Percentiles rank a stretch among this genome's conserved stretches.
phyloP scores from a whole-genome alignment of 2,888 invertebrate species.

The Apocheima hispidaria region DNA sequence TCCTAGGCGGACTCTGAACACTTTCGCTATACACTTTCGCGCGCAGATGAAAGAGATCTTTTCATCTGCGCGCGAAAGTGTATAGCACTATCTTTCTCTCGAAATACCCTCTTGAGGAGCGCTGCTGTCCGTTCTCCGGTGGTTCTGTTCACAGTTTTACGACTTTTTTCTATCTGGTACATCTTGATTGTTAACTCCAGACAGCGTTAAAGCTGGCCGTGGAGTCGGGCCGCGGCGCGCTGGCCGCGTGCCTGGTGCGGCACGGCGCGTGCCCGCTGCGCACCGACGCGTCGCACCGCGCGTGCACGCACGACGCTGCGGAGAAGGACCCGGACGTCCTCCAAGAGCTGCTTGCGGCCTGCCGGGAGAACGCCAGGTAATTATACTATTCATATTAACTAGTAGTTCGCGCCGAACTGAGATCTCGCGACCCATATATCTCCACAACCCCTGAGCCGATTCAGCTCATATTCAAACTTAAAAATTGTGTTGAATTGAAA shows the following conservation, averaged over 20 bases:
- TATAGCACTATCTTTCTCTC: too few relatives aligned
- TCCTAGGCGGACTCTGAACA: too few relatives aligned
- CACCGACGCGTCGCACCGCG: constrained; percentile 69
- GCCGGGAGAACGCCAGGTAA: constrained; percentile 60
- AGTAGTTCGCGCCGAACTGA: background rate
- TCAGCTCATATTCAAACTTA: too few relatives aligned
- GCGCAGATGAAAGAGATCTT: too few relatives aligned
- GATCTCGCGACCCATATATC: too few relatives aligned
- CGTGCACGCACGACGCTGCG: constrained; percentile 74
- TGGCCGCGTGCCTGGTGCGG: constrained; percentile 56
- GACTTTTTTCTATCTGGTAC: background rate
- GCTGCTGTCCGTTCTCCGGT: too few relatives aligned
- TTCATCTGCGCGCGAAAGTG: too few relatives aligned
- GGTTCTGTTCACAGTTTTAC: too few relatives aligned
- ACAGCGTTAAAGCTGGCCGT: constrained; percentile 79
- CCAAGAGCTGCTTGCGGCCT: constrained; percentile 50
- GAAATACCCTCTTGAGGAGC: too few relatives aligned
- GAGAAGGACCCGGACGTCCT: constrained; percentile 58
- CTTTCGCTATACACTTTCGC: too few relatives aligned
- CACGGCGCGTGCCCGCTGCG: constrained; percentile 69
- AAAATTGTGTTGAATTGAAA: too few relatives aligned
- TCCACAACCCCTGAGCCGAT: too few relatives aligned
- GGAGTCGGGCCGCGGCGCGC: constrained; percentile 52
- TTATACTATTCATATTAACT: constrained; percentile 14
- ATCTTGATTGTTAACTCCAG: constrained; percentile 54